These are phyloP conservation scores for Odontamblyopus lacepedii DNA, from an alignment of 2,797 vertebrate species.

Conservation along the genomic window DNA sequence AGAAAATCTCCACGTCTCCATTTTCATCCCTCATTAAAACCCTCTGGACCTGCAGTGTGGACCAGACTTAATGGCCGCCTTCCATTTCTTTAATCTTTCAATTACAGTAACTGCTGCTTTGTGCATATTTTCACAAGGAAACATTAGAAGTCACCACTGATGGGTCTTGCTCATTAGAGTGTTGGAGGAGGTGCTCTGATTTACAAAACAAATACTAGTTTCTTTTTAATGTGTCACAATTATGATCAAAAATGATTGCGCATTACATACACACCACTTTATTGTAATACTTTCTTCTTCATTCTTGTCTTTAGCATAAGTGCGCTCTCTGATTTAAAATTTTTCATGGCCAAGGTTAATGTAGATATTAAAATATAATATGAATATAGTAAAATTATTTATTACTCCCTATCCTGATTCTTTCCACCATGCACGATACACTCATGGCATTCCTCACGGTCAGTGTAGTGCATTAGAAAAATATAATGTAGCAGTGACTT, in stretches of 20 bases:
- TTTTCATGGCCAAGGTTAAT: no score
- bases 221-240: not conserved
- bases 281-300: not conserved
- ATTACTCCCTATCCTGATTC: not conserved
- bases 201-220: not conserved
- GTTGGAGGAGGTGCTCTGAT: conserved; percentile 57
- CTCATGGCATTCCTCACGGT: no score
- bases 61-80: conserved; percentile 48
- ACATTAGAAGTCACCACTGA: conserved; percentile 62
- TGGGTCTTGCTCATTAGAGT: conserved; percentile 49
- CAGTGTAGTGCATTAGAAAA: no score
- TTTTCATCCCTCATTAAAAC: conserved; percentile 65
- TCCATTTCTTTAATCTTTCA: conserved; percentile 76
- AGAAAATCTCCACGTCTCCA: conserved; percentile 56
- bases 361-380: no score
- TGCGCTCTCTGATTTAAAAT: no score
- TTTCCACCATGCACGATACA: no score
- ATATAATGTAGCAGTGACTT: no score
- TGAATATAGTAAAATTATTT: not conserved
- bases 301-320: no score
- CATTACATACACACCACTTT: not conserved
- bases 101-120: conserved; percentile 62
- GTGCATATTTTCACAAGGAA: conserved; percentile 73
- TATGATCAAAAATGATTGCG: not conserved
- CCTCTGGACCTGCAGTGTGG: conserved; percentile 31